Base-by-base conservation (phyloP, 2,888 invertebrate genomes). In the Euplagia quadripunctaria region DNA sequence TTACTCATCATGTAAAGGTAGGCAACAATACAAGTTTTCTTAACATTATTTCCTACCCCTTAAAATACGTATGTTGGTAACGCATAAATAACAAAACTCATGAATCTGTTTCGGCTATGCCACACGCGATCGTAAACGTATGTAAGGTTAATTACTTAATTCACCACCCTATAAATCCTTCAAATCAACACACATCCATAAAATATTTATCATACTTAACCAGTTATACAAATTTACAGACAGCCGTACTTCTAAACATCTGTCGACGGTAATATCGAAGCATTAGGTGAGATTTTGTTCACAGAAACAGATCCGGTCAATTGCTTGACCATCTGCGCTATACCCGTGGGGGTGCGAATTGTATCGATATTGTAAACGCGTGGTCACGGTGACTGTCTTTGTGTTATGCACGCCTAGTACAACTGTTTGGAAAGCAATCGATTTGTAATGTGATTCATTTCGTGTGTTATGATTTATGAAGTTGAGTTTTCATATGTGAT, bases 291-390 rank as follows among this genome's bases (percentile, higher is more conserved):
- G 90, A 91, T 92, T 93, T 91, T 85, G 89, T 89, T 88, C 88
- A 89, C 89, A 89, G 86, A 87, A 88, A 86, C 80, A 82, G 85
- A 86, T 86, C 86, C 89, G 92, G 93, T 93, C 93, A 94, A 94
- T 94, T 90, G 94, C 86, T 86, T 89, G 93, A 90, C 94, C 95
- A 95, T 95, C 94, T 95, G 94, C 88, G 91, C 77, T 84, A 64
- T 78, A 82, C 80, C 82, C 80, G 83, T 84, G 82, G 78, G 79
- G 83, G 80, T 76, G 68, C 80, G 79, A 83, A 84, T 76, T 75
- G 64, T 75, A 73, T 63, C 81, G 80, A 79, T 84, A 87, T 86
- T 87, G 86, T 89, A 88, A 89, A 84, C 83, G 87, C 86, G 79
- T 83, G 86, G 91, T 89, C 88, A 90, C 86, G 89, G 85, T 85